phyloP scores from a whole-genome alignment of 64 coral and sea anemone species.

The Cladopsammia gracilis region DNA sequence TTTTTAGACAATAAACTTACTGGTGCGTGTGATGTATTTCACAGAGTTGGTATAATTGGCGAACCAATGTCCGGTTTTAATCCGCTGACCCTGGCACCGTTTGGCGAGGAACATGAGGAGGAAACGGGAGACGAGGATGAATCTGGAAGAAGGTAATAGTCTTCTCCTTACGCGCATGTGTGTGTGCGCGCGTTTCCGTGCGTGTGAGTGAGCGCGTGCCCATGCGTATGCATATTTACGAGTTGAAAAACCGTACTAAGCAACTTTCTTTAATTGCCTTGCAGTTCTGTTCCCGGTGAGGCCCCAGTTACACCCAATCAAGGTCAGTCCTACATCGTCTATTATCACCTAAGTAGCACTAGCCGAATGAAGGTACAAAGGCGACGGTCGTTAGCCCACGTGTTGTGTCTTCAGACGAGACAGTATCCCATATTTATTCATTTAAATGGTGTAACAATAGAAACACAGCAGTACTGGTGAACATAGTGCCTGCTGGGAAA shows the following conservation, averaged over 20 bases:
- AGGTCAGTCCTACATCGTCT: neutral
- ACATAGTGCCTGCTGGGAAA: no score
- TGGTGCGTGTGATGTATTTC: neutral
- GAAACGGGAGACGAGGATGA: conserved; percentile 82
- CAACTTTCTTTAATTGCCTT: neutral
- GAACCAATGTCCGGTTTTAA: conserved; percentile 95
- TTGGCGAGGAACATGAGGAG: conserved; percentile 95
- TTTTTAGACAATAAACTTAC: neutral
- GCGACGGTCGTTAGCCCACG: no score
- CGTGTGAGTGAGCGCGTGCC: no score
- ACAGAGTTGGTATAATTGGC: conserved; percentile 98
- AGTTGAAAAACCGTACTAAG: no score
- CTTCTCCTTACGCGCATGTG: neutral
- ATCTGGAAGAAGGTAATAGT: conserved; percentile 66
- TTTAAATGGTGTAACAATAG: no score
- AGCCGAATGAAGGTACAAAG: no score
- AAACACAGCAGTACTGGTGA: no score
- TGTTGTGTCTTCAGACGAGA: no score
- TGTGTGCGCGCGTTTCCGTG: no score
- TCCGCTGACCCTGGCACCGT: conserved; percentile 77
- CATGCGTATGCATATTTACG: neutral
- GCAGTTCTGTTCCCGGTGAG: conserved; percentile 21
- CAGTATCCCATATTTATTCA: no score
- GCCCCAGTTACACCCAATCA: conserved; percentile 29
- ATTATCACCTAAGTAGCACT: no score